Evolutionary conservation across 2,113 vertebrate genomes (phyloP).

Genomic region (Perccottus glenii): DNA sequence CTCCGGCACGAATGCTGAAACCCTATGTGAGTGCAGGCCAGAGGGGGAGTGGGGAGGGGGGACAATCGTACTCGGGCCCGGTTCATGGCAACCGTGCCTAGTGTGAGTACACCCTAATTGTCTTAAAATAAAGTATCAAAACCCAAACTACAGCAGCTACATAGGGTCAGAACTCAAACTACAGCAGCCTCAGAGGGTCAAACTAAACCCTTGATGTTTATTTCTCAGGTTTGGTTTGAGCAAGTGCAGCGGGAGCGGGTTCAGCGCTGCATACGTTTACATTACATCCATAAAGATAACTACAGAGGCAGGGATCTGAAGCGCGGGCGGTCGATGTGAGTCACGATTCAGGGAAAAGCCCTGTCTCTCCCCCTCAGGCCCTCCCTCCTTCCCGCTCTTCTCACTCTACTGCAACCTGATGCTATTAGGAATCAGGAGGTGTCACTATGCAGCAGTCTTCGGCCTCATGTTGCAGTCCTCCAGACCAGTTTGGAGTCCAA

Average conservation of each 20-base stretch:
- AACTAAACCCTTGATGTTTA: background rate
- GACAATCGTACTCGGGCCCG: too few relatives aligned
- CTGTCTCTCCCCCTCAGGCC: background rate
- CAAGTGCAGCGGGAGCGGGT: background rate
- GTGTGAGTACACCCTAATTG: too few relatives aligned
- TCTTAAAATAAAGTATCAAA: too few relatives aligned
- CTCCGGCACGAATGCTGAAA: too few relatives aligned
- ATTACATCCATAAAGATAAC: background rate
- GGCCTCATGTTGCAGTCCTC: background rate
- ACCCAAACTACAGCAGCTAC: too few relatives aligned
- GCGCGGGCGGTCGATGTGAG: background rate
- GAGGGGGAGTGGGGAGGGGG: too few relatives aligned
- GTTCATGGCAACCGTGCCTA: too few relatives aligned
- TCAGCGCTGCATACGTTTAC: background rate
- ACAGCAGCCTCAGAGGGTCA: too few relatives aligned
- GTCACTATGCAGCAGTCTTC: background rate
- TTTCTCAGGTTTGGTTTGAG: background rate
- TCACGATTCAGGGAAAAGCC: conserved; percentile 5
- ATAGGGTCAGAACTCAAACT: too few relatives aligned
- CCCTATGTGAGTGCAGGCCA: too few relatives aligned
- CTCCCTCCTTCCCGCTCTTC: background rate
- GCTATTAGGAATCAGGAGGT: background rate
- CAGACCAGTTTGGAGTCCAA: too few relatives aligned
- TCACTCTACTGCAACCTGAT: conserved; percentile 1
- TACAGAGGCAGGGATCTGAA: background rate